Percentiles rank a stretch among this genome's conserved stretches.
Evolutionary conservation across 1,140 invertebrate genomes (phyloP).

Genomic region (Drosophila eugracilis): DNA sequence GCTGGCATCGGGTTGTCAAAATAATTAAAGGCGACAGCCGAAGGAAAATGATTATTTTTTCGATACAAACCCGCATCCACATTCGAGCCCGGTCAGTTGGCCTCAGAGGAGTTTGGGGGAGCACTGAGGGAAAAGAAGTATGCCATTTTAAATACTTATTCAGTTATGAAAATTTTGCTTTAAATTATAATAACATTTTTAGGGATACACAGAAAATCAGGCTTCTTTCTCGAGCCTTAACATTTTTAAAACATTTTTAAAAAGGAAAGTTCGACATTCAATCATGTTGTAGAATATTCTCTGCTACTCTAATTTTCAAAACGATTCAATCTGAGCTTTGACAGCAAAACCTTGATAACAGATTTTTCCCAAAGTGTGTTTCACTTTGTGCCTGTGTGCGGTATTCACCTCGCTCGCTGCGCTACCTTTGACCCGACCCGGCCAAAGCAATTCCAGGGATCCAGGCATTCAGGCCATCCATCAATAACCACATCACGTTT

Average conservation of each 20-base stretch:
- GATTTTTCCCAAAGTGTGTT: slow-evolving; percentile 17
- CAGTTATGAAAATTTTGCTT: no score
- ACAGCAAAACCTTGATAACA: slow-evolving; percentile 2
- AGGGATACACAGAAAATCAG: no score
- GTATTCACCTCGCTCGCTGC: slow-evolving; percentile 8
- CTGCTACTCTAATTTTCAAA: not conserved
- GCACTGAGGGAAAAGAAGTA: not conserved
- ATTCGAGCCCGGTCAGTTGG: slow-evolving; percentile 1
- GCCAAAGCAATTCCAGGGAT: slow-evolving; percentile 47
- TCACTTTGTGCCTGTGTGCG: slow-evolving; percentile 31
- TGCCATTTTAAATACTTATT: no score
- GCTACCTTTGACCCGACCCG: slow-evolving; percentile 40
- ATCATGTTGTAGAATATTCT: not conserved
- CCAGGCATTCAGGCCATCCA: slow-evolving; percentile 58
- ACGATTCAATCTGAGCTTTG: slow-evolving; percentile 16
- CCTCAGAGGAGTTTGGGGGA: not conserved
- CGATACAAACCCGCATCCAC: slow-evolving; percentile 30
- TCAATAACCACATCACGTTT: slow-evolving; percentile 80
- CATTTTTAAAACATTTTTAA: no score
- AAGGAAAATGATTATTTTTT: slow-evolving; percentile 48
- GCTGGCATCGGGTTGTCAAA: slow-evolving; percentile 35
- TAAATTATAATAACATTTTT: no score
- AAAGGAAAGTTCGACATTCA: no score
- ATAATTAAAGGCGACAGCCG: slow-evolving; percentile 44
- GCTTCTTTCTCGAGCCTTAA: no score